These are phyloP conservation scores for Atta texana DNA, from an alignment of 1,140 invertebrate species.

Conservation along the genomic window DNA sequence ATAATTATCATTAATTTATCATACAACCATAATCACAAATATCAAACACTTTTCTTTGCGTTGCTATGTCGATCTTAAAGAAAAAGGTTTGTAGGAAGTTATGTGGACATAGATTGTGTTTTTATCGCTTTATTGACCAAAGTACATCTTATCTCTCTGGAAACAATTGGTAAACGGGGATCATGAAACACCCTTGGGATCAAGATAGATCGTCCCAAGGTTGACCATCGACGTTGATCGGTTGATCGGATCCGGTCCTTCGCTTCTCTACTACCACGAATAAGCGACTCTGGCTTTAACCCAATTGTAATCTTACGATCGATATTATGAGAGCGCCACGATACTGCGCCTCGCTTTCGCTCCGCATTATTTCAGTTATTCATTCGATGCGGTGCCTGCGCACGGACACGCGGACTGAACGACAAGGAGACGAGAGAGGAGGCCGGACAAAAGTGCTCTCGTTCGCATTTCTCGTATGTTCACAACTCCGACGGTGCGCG, in stretches of 20 bases:
- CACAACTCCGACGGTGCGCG: conserved; percentile 6
- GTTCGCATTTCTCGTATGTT: conserved; percentile 39
- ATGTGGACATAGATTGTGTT: background rate
- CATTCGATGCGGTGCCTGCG: conserved; percentile 49
- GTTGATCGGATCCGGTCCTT: background rate
- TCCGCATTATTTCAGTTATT: conserved; percentile 63
- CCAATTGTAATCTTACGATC: conserved; percentile 62
- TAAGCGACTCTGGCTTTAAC: conserved; percentile 27
- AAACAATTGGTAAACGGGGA: background rate
- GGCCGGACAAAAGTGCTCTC: conserved; percentile 41
- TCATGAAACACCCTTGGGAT: no score
- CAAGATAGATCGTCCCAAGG: no score
- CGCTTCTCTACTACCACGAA: background rate
- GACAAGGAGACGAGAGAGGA: background rate
- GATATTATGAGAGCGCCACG: conserved; percentile 57
- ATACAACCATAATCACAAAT: no score
- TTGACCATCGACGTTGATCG: background rate
- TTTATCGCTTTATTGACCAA: background rate
- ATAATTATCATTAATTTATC: no score
- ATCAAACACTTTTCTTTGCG: no score
- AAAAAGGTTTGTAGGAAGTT: no score
- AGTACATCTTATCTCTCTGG: background rate
- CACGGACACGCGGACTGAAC: background rate
- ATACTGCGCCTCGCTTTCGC: conserved; percentile 58
- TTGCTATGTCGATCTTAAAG: no score